phyloP scores from a whole-genome alignment of 2,888 invertebrate species.

The Teleogryllus oceanicus region DNA sequence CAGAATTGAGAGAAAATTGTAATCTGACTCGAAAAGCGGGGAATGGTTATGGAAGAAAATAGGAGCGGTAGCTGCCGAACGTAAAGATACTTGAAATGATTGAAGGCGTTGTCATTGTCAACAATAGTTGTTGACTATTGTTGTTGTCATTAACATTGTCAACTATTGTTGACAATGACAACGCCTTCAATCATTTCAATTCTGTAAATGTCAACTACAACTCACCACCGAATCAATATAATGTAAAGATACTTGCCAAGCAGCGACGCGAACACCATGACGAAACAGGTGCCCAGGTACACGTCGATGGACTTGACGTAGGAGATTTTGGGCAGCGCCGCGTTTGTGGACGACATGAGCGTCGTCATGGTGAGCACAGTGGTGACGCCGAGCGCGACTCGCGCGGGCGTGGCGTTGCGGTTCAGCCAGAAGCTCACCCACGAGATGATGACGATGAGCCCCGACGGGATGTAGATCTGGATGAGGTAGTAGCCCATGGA shows the following conservation, averaged over 20 bases:
- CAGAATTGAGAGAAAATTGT: background rate
- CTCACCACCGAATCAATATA: too few relatives aligned
- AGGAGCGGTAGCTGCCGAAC: background rate
- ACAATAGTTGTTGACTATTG: too few relatives aligned
- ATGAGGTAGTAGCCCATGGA: constrained; percentile 98
- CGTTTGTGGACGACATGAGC: constrained; percentile 93
- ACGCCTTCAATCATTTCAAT: too few relatives aligned
- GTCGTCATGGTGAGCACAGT: constrained; percentile 98
- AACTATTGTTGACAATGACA: too few relatives aligned
- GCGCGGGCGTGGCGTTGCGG: constrained; percentile 89
- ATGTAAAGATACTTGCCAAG: constrained; percentile 77
- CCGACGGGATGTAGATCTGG: constrained; percentile 97
- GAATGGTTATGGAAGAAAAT: constrained; percentile 31
- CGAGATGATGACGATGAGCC: constrained; percentile 93
- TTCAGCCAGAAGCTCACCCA: constrained; percentile 98
- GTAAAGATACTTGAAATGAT: constrained; percentile 57
- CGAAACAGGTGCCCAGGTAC: constrained; percentile 95
- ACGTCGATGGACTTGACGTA: constrained; percentile 98
- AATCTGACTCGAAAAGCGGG: background rate
- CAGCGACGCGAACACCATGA: constrained; percentile 97
- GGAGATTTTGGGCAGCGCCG: constrained; percentile 94
- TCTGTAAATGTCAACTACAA: too few relatives aligned
- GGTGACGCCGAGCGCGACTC: constrained; percentile 90
- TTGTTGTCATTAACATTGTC: too few relatives aligned
- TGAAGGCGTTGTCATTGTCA: too few relatives aligned